These are phyloP conservation scores for Staurois parvus DNA, from an alignment of 2,797 vertebrate genomes.

Conservation along the genomic window DNA sequence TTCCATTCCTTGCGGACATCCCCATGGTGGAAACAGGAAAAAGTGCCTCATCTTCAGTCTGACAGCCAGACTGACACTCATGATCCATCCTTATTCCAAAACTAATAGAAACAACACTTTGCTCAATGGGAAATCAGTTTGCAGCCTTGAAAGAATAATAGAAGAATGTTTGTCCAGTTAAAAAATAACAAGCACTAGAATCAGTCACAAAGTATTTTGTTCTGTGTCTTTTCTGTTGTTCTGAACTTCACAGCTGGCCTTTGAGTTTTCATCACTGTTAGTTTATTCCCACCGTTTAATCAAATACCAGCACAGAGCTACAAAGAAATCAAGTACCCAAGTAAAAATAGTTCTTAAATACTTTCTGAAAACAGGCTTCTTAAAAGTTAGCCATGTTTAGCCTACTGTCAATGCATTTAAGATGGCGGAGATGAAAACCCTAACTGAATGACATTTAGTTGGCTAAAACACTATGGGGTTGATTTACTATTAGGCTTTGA, in stretches of 20 bases:
- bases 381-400: background rate
- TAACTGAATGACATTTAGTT: too few relatives aligned
- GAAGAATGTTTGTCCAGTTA: conserved; percentile 67
- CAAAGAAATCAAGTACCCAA: background rate
- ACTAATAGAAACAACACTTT: conserved; percentile 68
- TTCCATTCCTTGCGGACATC: conserved; percentile 65
- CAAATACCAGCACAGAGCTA: conserved; percentile 23
- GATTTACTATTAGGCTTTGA: too few relatives aligned
- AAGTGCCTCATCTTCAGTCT: conserved; percentile 67
- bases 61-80: conserved; percentile 64
- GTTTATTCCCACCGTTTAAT: conserved; percentile 47
- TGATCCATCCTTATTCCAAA: conserved; percentile 68
- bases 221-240: conserved; percentile 43
- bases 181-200: conserved; percentile 68
- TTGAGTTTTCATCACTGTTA: conserved; percentile 57
- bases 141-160: conserved; percentile 67
- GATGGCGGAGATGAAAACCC: too few relatives aligned
- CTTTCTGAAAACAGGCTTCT: background rate
- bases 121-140: conserved; percentile 65
- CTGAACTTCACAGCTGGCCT: conserved; percentile 36
- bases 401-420: background rate
- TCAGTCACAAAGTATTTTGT: conserved; percentile 66
- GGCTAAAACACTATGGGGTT: too few relatives aligned
- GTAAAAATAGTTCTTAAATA: background rate
- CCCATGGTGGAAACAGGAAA: conserved; percentile 65